These are phyloP conservation scores for Hippocampus barbouri DNA, from an alignment of 2,113 vertebrate genomes.

Conservation along the genomic window DNA sequence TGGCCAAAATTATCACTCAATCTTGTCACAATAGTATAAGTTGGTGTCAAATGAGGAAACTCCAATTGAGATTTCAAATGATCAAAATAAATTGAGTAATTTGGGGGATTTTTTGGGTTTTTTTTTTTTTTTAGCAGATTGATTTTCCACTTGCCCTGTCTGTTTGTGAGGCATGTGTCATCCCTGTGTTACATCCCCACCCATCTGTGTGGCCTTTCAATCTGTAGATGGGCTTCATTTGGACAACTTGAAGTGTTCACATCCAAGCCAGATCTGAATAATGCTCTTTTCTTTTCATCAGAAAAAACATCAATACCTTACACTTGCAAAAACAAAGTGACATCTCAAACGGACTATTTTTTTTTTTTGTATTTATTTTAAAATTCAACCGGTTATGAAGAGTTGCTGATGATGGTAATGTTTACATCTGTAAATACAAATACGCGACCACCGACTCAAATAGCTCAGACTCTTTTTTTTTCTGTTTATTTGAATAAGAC, in stretches of 20 bases:
- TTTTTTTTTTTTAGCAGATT: neutral
- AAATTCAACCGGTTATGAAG: conserved; percentile 28
- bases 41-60: neutral
- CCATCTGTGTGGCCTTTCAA: conserved; percentile 32
- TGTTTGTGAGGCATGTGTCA: conserved; percentile 29
- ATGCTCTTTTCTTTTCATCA: neutral
- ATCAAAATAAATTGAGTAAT: neutral
- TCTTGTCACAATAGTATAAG: neutral
- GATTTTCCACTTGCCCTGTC: neutral
- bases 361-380: neutral
- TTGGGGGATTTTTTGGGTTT: neutral
- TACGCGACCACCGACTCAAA: conserved; percentile 26
- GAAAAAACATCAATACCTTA: neutral
- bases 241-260: conserved; percentile 5
- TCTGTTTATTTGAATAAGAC: conserved; percentile 61
- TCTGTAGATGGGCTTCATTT: conserved; percentile 18
- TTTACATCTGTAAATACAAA: conserved; percentile 39
- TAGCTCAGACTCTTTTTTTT: conserved; percentile 30
- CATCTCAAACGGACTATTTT: conserved; percentile 7
- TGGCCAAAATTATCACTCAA: neutral
- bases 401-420: conserved; percentile 38
- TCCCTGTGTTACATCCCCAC: conserved; percentile 27
- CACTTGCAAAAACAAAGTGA: conserved; percentile 14
- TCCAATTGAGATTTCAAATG: neutral
- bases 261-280: conserved; percentile 8